A percentile compares a stretch with the other conserved stretches of the same genome.
Conservation (phyloP, 2,888 invertebrate genomes). For the Polymixis flavicincta region DNA sequence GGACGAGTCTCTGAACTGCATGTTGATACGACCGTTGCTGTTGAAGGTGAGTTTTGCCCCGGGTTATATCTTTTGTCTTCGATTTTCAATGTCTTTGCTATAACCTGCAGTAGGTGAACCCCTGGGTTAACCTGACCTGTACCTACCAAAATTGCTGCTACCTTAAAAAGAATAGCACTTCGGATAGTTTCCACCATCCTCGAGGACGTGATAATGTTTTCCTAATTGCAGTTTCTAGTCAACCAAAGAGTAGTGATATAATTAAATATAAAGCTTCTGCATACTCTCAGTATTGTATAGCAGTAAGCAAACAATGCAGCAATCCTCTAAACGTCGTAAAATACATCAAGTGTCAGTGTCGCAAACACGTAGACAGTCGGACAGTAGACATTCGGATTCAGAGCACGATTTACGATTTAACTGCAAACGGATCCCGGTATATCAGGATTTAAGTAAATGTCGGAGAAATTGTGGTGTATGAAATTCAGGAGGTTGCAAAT, state of each 20-base stretch:
- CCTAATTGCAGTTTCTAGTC: background rate
- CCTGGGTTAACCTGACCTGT: background rate
- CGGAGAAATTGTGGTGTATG: slow-evolving; percentile 12
- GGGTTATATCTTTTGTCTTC: background rate
- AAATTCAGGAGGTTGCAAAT: slow-evolving; percentile 9
- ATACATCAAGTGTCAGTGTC: slow-evolving; percentile 18
- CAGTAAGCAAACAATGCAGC: slow-evolving; percentile 8
- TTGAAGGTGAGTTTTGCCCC: slow-evolving; percentile 76
- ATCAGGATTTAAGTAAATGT: slow-evolving; percentile 29
- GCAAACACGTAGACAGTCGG: slow-evolving; percentile 7
- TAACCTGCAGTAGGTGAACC: background rate
- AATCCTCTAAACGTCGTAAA: slow-evolving; percentile 2
- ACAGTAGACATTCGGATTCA: slow-evolving; percentile 24
- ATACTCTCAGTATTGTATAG: background rate
- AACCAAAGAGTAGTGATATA: background rate
- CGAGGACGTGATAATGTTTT: background rate
- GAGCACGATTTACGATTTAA: slow-evolving; percentile 36
- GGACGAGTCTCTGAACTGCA: slow-evolving; percentile 84
- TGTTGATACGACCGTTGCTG: slow-evolving; percentile 78
- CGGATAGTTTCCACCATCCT: background rate
- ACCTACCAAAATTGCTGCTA: background rate
- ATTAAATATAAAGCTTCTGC: no score
- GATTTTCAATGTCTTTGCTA: background rate
- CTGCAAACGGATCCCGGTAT: slow-evolving; percentile 25
- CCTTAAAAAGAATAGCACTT: background rate